A percentile compares a stretch with the other conserved stretches of the same genome.
Conservation (phyloP, 2,797 vertebrate genomes). For the Falco rusticolus region DNA sequence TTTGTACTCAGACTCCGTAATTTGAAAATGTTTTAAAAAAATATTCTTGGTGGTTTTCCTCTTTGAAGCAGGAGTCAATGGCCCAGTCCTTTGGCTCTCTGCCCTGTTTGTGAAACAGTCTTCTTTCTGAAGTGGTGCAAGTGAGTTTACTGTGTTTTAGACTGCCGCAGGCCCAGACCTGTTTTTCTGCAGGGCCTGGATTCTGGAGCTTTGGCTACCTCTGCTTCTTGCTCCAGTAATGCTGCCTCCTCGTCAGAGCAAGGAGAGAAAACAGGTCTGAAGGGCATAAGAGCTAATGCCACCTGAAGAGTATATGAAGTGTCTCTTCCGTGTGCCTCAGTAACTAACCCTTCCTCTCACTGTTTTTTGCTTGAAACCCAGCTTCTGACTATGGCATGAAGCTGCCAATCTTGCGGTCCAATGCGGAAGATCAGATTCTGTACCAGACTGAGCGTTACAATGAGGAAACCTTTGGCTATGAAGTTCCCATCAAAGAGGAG, state of each 20-base stretch:
- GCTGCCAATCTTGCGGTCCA: conserved; percentile 93
- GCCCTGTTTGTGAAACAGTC: not conserved
- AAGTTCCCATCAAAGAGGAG: conserved; percentile 94
- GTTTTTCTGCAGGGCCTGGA: not conserved
- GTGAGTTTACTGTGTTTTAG: not conserved
- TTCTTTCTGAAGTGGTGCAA: not conserved
- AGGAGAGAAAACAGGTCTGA: not conserved
- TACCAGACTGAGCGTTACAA: conserved; percentile 99
- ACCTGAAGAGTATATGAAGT: not conserved
- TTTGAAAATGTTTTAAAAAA: not conserved
- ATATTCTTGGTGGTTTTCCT: not conserved
- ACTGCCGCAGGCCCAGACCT: not conserved
- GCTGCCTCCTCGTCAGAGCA: not conserved
- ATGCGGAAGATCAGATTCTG: conserved; percentile 92
- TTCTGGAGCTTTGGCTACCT: not conserved
- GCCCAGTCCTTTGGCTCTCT: not conserved
- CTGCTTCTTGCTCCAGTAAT: not conserved
- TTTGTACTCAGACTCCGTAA: not conserved
- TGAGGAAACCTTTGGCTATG: conserved; percentile 97
- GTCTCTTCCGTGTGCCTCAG: not conserved
- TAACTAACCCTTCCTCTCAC: not conserved
- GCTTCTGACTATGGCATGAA: conserved; percentile 98
- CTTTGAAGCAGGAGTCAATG: not conserved
- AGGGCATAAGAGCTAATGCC: not conserved
- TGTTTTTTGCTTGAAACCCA: conserved; percentile 59